Conservation (phyloP, 1,140 invertebrate genomes). For the Penaeus vannamei region DNA sequence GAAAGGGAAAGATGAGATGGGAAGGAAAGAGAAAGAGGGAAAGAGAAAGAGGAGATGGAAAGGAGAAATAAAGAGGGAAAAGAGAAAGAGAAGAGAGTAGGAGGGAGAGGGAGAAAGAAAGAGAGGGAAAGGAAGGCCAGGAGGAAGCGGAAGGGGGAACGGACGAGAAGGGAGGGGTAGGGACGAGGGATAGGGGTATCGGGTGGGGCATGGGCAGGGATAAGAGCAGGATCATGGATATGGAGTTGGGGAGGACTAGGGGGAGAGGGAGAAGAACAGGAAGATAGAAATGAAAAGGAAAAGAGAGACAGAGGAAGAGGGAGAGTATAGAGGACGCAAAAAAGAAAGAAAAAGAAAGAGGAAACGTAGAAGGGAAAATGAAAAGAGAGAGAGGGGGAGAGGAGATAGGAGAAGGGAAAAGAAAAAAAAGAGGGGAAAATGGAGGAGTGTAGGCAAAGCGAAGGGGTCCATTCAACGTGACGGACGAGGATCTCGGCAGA, state of each 20-base stretch:
- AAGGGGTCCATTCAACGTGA: no score
- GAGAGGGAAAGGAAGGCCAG: no score
- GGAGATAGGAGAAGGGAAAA: no score
- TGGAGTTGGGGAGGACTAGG: background rate
- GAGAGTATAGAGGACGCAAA: background rate
- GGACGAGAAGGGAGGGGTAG: background rate
- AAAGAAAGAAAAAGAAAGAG: background rate
- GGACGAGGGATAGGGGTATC: background rate
- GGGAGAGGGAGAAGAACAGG: background rate
- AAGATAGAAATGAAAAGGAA: background rate
- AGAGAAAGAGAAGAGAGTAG: background rate
- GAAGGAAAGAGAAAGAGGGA: background rate
- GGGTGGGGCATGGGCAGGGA: background rate
- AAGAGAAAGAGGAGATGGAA: background rate
- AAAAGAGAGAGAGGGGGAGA: no score
- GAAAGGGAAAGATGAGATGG: background rate
- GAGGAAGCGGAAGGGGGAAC: background rate
- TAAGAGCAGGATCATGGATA: background rate
- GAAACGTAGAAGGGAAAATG: background rate
- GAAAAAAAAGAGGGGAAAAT: no score
- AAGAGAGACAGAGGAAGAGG: no score
- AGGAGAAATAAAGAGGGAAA: background rate
- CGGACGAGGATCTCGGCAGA: no score
- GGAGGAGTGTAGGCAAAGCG: no score
- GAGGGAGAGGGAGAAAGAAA: background rate